Evolutionary conservation across 2,888 invertebrate species (phyloP).

Genomic region (Calameuta filiformis): DNA sequence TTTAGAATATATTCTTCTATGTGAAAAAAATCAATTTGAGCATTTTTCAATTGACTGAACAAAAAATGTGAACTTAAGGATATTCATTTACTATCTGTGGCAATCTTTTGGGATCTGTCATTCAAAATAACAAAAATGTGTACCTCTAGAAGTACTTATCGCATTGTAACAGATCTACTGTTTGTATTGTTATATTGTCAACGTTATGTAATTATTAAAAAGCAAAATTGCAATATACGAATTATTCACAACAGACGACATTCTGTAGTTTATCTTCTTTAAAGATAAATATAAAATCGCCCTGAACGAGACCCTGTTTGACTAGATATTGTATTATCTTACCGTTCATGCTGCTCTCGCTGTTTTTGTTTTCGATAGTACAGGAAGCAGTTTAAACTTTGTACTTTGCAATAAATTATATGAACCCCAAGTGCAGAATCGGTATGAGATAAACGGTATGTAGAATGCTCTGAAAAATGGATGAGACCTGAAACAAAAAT

Average conservation of each 20-base stretch:
- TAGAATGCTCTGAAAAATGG: conserved; percentile 86
- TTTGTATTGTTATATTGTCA: background rate
- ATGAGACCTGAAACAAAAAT: conserved; percentile 70
- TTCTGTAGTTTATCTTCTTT: background rate
- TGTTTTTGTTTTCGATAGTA: conserved; percentile 32
- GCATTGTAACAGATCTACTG: background rate
- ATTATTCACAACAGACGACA: background rate
- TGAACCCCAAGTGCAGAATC: conserved; percentile 76
- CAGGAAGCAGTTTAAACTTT: conserved; percentile 48
- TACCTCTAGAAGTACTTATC: background rate
- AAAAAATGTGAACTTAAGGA: background rate
- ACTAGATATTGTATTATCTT: conserved; percentile 13
- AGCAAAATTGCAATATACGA: background rate
- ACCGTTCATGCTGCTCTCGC: conserved; percentile 5
- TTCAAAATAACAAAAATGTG: background rate
- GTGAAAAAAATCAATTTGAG: background rate
- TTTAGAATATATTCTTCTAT: background rate
- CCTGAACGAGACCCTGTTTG: conserved; percentile 31
- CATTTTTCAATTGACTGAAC: background rate
- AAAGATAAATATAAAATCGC: conserved; percentile 4
- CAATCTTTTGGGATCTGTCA: background rate
- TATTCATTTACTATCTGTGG: background rate
- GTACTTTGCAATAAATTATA: conserved; percentile 77
- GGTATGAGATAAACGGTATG: conserved; percentile 80
- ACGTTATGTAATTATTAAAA: background rate